These are phyloP conservation scores for Chironomus riparius DNA, from an alignment of 2,888 invertebrate genomes.

Conservation along the genomic window DNA sequence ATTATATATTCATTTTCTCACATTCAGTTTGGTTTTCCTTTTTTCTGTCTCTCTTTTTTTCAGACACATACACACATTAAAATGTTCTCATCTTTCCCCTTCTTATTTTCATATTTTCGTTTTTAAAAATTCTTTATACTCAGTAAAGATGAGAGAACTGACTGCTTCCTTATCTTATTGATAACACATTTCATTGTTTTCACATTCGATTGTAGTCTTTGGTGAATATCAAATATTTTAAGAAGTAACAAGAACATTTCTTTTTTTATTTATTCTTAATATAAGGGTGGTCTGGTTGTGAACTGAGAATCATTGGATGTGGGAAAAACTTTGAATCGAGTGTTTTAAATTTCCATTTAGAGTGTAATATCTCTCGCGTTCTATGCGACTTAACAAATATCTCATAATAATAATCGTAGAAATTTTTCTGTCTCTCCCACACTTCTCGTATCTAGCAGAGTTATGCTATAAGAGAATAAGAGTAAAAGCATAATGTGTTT, in stretches of 20 bases:
- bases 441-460: neutral
- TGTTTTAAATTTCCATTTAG: conserved; percentile 18
- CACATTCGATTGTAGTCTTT: neutral
- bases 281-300: conserved; percentile 2
- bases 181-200: conserved; percentile 7
- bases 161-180: neutral
- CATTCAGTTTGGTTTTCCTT: conserved; percentile 1
- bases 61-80: neutral
- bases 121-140: neutral
- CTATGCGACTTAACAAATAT: conserved; percentile 24
- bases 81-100: neutral
- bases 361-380: conserved; percentile 9
- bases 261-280: neutral
- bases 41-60: neutral
- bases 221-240: neutral
- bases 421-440: conserved; percentile 2
- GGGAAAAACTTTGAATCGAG: neutral
- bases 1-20: conserved; percentile 25
- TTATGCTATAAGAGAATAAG: neutral
- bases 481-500: conserved; percentile 21
- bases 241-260: conserved; percentile 13
- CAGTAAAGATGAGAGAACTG: neutral
- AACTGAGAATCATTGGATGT: neutral
- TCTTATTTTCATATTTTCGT: no score
- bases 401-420: conserved; percentile 23